Evolutionary conservation across 2,797 vertebrate species (phyloP).

Genomic region (Phoeniculus purpureus): DNA sequence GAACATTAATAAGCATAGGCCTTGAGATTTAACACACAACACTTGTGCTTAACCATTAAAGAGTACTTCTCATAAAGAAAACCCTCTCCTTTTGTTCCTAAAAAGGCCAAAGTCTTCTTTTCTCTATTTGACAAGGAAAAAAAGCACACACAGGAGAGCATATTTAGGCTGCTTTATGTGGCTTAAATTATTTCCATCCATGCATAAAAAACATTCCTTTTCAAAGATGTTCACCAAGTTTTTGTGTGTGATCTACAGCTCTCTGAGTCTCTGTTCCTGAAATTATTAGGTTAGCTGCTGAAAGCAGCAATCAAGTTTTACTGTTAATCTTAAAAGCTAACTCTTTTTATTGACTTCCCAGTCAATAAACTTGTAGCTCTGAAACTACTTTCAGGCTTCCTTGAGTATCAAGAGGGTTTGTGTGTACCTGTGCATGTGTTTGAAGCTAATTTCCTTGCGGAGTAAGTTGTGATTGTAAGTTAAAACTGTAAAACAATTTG

Average conservation of each 20-base stretch:
- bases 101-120: constrained; percentile 76
- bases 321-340: constrained; percentile 54
- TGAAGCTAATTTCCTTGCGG: constrained; percentile 37
- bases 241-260: constrained; percentile 42
- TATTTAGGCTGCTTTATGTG: constrained; percentile 62
- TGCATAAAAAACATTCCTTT: constrained; percentile 25
- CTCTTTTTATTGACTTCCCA: constrained; percentile 68
- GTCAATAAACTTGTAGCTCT: constrained; percentile 69
- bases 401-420: constrained; percentile 42
- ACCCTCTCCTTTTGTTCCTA: constrained; percentile 69
- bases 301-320: constrained; percentile 74
- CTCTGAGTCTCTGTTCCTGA: constrained; percentile 54
- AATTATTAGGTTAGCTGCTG: constrained; percentile 72
- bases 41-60: constrained; percentile 71
- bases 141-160: constrained; percentile 45
- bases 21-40: constrained; percentile 75
- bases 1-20: constrained; percentile 73
- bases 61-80: constrained; percentile 68
- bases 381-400: constrained; percentile 56
- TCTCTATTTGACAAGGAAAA: constrained; percentile 67
- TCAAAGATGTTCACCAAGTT: constrained; percentile 61
- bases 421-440: constrained; percentile 47
- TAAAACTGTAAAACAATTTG: constrained; percentile 31
- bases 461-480: background rate
- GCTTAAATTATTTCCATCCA: constrained; percentile 57